phyloP scores from a whole-genome alignment of 2,888 invertebrate genomes.

The Minunthozetes semirufus region DNA sequence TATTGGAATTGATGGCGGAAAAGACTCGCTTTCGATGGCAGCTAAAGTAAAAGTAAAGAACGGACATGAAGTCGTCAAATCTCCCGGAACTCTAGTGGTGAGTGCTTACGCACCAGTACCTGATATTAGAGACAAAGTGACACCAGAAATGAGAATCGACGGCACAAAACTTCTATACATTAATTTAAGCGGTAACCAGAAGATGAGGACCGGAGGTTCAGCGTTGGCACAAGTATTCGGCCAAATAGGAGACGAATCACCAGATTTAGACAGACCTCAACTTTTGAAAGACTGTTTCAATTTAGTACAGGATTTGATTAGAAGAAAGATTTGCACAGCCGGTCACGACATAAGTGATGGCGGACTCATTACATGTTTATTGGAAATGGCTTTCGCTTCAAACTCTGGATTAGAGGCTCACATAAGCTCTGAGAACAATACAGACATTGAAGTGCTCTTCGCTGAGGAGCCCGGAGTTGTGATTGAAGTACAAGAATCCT shows the following conservation, averaged over 20 bases:
- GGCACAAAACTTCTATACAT: constrained; percentile 61
- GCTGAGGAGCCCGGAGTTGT: constrained; percentile 81
- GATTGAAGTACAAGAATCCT: constrained; percentile 59
- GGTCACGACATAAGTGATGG: constrained; percentile 98
- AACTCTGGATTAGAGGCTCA: constrained; percentile 62
- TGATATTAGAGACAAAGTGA: constrained; percentile 71
- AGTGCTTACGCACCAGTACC: constrained; percentile 93
- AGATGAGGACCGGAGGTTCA: constrained; percentile 78
- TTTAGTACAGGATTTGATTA: constrained; percentile 73
- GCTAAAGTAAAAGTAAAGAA: constrained; percentile 60
- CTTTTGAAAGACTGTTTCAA: constrained; percentile 68
- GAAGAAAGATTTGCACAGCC: constrained; percentile 63
- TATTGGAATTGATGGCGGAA: constrained; percentile 90
- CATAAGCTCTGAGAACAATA: constrained; percentile 28
- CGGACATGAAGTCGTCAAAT: constrained; percentile 55
- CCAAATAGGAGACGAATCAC: constrained; percentile 70
- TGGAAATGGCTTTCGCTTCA: constrained; percentile 96
- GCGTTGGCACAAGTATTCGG: constrained; percentile 83
- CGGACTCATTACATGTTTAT: constrained; percentile 74
- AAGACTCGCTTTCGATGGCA: constrained; percentile 96
- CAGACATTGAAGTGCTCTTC: constrained; percentile 61
- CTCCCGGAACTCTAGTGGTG: constrained; percentile 74
- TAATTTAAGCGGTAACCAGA: constrained; percentile 54
- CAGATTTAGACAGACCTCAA: constrained; percentile 68
- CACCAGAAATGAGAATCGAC: constrained; percentile 80